A percentile compares a stretch with the other conserved stretches of the same genome.
phyloP scores from a whole-genome alignment of 2,797 vertebrate genomes.

The Artibeus lituratus region DNA sequence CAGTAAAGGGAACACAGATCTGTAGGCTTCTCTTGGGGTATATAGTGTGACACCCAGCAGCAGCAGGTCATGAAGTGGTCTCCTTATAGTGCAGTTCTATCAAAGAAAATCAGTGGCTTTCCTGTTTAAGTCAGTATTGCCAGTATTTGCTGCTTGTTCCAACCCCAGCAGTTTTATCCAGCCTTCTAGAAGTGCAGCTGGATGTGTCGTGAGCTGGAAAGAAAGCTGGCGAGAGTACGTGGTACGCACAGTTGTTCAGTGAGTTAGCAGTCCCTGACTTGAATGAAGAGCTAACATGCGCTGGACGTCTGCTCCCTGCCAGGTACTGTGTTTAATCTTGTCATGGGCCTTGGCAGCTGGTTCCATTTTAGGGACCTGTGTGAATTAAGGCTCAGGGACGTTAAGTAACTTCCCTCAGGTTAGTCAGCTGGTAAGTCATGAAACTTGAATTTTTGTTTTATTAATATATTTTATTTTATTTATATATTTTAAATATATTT shows the following conservation, averaged over 20 bases:
- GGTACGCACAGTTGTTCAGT: no score
- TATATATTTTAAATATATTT: no score
- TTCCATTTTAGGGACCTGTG: background rate
- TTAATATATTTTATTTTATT: no score
- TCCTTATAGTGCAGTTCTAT: background rate
- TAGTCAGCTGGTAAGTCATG: background rate
- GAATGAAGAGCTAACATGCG: no score
- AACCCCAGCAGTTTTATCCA: background rate
- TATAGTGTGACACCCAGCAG: background rate
- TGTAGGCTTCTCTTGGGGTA: background rate
- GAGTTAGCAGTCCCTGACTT: background rate
- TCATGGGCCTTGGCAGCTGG: background rate
- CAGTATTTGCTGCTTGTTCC: background rate
- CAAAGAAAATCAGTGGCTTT: background rate
- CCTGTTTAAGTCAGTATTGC: background rate
- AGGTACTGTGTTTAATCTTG: background rate
- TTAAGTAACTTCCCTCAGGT: background rate
- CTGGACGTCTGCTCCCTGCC: background rate
- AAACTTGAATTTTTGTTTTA: conserved; percentile 29
- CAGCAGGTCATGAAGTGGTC: background rate
- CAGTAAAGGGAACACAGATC: background rate
- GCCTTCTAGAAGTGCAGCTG: background rate
- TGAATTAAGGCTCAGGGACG: background rate
- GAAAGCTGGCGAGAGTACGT: background rate
- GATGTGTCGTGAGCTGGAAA: background rate